Conservation (phyloP, 2,113 vertebrate species). For the Eidolon helvum region DNA sequence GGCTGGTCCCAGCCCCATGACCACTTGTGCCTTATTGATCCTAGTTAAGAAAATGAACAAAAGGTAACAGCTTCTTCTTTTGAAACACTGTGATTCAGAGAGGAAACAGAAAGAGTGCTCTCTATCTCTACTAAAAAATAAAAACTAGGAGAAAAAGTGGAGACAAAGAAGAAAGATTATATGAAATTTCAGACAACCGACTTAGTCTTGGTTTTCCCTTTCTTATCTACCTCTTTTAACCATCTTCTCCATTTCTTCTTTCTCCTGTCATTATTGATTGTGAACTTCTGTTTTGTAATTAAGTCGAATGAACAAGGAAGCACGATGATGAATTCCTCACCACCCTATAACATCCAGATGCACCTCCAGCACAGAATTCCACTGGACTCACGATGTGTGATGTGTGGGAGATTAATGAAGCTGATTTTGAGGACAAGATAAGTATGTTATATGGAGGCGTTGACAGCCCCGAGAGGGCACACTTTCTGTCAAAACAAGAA, state of each 20-base stretch:
- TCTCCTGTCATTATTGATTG: background rate
- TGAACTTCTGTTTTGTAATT: background rate
- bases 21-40: accelerated
- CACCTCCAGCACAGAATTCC: background rate
- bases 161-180: background rate
- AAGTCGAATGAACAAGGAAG: background rate
- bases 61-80: background rate
- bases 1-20: background rate
- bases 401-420: background rate
- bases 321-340: background rate
- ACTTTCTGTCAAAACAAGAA: background rate
- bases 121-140: background rate
- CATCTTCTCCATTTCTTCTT: background rate
- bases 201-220: background rate
- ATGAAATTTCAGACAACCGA: background rate
- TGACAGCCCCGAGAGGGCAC: background rate
- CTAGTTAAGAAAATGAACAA: background rate
- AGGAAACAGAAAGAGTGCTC: background rate
- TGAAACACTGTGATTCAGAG: background rate
- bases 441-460: background rate
- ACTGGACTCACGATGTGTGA: background rate
- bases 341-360: background rate
- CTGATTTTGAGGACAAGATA: background rate
- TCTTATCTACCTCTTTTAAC: accelerated
- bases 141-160: background rate